Base-by-base conservation (phyloP, 2,888 invertebrate genomes). In the Strigamia crassipes region DNA sequence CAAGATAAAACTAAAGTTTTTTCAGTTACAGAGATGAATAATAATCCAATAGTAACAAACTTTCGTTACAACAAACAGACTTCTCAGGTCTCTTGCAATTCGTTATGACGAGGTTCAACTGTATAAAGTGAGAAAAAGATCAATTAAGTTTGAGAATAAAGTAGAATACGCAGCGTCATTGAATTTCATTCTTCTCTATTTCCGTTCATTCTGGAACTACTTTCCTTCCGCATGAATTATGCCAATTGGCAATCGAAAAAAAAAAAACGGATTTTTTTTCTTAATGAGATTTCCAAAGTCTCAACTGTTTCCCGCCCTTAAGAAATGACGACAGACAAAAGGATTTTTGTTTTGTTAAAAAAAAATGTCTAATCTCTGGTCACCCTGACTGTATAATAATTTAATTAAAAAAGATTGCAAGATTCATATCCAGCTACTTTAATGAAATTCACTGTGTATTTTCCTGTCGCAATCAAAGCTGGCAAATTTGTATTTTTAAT, bases 251-350 rank as follows among this genome's bases (percentile, higher is more conserved):
- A n/a, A n/a, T 18, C 15, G 51, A 51, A 51, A 66, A 66, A 66
- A 66, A 66, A 27, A 6, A 31, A n/a, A n/a, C n/a, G n/a, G n/a
- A n/a, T n/a, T 10, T 66, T 66, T 66, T 27, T 27, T 23, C 4
- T 27, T 66, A 66, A 73, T 73, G 73, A 73, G 73, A 73, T 73
- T 73, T 31, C 73, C 27, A 73, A 23, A 73, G n/a, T 27, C 10
- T 31, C 73, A 73, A 13, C 73, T 3, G 15, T 73, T 73, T 31
- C 73, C 8, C 23, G 4, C 3, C 38, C 38, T 38, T 73, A 27
- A 3, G 27, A 23, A 27, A 13, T 73, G 73, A 15, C 13, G 31
- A 27, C 3, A 23, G 27, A 27, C 3, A 27, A 27, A 27, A 27
- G 27, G 27, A 3, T 27, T 27, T 27, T 27, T 27, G 0, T 2